Base-by-base conservation (phyloP, 2,888 invertebrate species). In the Oxycera nigricornis region DNA sequence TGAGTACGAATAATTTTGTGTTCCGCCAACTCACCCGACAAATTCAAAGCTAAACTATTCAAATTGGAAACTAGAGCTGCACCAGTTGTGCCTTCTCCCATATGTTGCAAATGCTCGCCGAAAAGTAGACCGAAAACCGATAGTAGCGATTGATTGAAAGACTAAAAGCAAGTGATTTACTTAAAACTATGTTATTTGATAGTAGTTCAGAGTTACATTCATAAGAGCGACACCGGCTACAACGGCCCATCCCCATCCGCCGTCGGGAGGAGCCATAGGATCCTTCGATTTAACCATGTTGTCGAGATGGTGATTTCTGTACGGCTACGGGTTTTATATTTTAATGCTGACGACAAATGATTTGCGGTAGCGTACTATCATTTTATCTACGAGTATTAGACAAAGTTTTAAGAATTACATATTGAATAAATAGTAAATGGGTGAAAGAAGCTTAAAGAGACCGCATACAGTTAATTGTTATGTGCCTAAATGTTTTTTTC, bases 161-260 rank as follows among this genome's bases (percentile, higher is more conserved):
- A 89, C 90, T 90, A 82, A 35, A 84, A 39, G 9, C 75, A 73
- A 35, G 22, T 26, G 20, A n/a, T 28, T 28, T 41, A 17, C n/a
- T 70, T 14, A 31, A 17, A 6, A 0, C 17, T 50, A 50, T 50
- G 9, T n/a, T 50, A n/a, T n/a, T 50, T 35, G 35, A 50, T 50
- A 50, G 50, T n/a, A n/a, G 9, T 22, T 11, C 9, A 62, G 62
- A 24, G n/a, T n/a, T 85, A 92, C 91, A 85, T 92, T 92, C 75
- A 89, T 88, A 11, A 90, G 77, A 57, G 90, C 91, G 26, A 89
- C 88, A 52, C 92, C 92, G 67, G 89, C 81, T 3, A 92, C 87
- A 1, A 92, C 88, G 84, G 91, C 87, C 92, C 92, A 92, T 0
- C 92, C 92, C 90, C 90, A 92, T 0, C 91, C 91, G 41, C 92